A percentile compares a stretch with the other conserved stretches of the same genome.
These are phyloP conservation scores for Tenualosa thibaudeaui DNA, from an alignment of 2,797 vertebrate species.

Conservation along the genomic window DNA sequence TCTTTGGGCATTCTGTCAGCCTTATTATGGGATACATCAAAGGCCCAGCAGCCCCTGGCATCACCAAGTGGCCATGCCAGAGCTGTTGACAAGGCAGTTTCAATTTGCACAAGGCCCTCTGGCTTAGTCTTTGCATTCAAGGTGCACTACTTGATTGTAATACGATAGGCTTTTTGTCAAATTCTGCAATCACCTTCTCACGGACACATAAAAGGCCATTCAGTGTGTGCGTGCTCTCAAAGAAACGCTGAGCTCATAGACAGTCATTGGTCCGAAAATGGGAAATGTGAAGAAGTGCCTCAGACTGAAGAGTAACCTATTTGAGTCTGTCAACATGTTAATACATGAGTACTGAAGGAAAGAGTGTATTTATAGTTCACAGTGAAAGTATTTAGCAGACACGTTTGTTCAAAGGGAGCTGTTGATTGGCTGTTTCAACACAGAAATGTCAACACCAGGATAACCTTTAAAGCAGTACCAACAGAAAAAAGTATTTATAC, in stretches of 20 bases:
- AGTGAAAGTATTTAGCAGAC: background rate
- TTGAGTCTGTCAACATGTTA: too few relatives aligned
- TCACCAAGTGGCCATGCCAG: background rate
- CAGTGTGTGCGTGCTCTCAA: background rate
- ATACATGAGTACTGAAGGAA: too few relatives aligned
- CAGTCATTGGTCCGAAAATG: background rate
- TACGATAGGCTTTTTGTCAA: background rate
- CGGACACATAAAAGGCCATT: background rate
- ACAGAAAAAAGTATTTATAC: too few relatives aligned
- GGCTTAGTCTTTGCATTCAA: background rate
- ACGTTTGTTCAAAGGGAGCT: background rate
- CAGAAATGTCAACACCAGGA: background rate
- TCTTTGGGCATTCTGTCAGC: conserved; percentile 40
- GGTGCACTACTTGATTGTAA: background rate
- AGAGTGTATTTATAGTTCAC: background rate
- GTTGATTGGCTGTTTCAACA: background rate
- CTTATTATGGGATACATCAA: conserved; percentile 39
- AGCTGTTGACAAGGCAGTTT: conserved; percentile 31
- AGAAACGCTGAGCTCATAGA: background rate
- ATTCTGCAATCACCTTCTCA: background rate
- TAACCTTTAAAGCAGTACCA: too few relatives aligned
- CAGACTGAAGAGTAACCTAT: background rate
- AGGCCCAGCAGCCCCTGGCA: conserved; percentile 27
- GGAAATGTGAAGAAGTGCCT: background rate
- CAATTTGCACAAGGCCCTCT: conserved; percentile 20